phyloP scores from a whole-genome alignment of 2,797 vertebrate species.

The Paguma larvata region DNA sequence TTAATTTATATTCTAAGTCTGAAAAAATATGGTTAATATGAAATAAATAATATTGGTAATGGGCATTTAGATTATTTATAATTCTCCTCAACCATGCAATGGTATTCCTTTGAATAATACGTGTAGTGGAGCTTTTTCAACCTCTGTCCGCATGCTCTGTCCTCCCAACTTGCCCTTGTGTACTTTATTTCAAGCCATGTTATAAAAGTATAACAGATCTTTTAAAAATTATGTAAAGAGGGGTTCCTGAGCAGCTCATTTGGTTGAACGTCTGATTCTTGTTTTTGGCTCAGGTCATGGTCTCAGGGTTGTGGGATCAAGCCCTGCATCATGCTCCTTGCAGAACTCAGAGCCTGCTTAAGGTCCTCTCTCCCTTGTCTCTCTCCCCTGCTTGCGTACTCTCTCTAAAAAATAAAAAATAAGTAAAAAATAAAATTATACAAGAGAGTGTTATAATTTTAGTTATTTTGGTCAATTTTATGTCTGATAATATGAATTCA shows the following conservation, averaged over 20 bases:
- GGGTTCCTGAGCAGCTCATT: too few relatives aligned
- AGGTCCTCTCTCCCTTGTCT: too few relatives aligned
- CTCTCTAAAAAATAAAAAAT: too few relatives aligned
- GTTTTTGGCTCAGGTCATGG: too few relatives aligned
- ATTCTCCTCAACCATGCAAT: neutral
- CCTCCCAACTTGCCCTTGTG: neutral
- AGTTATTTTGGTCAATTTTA: neutral
- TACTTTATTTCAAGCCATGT: neutral
- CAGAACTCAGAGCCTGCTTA: too few relatives aligned
- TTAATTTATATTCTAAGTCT: slow-evolving; percentile 21
- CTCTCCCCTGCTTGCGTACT: too few relatives aligned
- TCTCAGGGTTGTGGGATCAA: too few relatives aligned
- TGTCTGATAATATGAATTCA: neutral
- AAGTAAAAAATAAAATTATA: neutral
- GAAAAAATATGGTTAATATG: neutral
- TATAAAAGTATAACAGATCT: neutral
- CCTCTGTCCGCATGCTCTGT: accelerated
- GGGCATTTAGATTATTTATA: neutral
- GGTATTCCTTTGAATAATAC: neutral
- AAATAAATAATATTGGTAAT: neutral
- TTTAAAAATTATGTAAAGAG: neutral
- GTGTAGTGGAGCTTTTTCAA: accelerated
- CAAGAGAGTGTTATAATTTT: neutral
- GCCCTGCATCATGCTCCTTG: too few relatives aligned
- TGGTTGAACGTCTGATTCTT: too few relatives aligned